These are phyloP conservation scores for Marmota monax DNA, from an alignment of 2,113 vertebrate species.

Conservation along the genomic window DNA sequence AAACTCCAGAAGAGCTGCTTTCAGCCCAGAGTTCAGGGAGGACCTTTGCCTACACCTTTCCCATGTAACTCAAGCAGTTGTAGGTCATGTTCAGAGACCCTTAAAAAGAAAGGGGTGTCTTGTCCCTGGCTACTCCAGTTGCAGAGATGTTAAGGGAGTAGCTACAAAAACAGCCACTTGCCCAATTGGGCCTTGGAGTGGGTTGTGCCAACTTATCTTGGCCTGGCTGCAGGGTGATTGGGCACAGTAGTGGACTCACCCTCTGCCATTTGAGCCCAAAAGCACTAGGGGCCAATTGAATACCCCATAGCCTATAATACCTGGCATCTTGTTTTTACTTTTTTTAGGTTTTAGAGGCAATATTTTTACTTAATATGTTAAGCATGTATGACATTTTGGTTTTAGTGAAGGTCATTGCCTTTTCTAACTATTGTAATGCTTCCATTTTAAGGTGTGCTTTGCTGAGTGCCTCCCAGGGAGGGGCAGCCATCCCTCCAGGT, in stretches of 20 bases:
- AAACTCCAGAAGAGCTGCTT: neutral
- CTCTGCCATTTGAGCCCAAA: neutral
- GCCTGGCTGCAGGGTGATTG: neutral
- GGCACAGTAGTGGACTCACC: no score
- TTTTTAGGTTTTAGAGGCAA: neutral
- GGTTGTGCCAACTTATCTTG: neutral
- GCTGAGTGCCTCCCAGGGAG: neutral
- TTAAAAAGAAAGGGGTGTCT: neutral
- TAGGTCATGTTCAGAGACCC: neutral
- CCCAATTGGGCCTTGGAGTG: neutral
- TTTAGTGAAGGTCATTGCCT: neutral
- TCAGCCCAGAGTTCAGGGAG: neutral
- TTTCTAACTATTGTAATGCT: neutral
- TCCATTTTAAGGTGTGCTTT: neutral
- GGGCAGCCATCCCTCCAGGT: neutral
- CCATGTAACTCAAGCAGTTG: neutral
- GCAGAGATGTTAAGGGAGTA: neutral
- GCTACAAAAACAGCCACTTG: neutral
- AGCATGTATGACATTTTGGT: neutral
- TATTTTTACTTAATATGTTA: neutral
- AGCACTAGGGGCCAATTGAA: neutral
- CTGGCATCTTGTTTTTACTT: neutral
- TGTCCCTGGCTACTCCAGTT: neutral
- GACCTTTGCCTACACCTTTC: neutral
- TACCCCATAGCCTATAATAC: accelerated